Evolutionary conservation across 2,797 vertebrate genomes (phyloP), one percentile per base, ranked within the genome.

Genomic region (Stomatorhinus walkeri): DNA sequence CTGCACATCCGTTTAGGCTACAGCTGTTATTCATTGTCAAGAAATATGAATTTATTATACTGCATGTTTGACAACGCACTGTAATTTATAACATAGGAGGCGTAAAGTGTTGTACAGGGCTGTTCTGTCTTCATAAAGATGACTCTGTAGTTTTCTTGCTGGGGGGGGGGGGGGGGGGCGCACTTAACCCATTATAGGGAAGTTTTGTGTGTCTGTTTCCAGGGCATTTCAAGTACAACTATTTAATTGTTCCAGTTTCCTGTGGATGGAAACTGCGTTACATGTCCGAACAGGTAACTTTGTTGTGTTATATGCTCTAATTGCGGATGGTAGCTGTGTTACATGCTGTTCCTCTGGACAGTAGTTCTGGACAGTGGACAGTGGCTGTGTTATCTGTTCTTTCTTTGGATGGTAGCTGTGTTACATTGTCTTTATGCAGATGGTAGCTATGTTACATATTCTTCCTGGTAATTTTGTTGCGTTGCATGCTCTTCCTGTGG

Each of bases 21-120:
- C 59, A 68, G 61, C 59, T 72, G 59, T 68, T 87, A 72, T 72
- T 87, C 61, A 49, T 49, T 87, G 61, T 61, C 64, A 28, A 24
- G 28, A 43, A 61, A 61, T 61, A 87, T 24, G 85, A 36, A 64
- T 61, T 59, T 61, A 61, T 61, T 64, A 49, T 40, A 49, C 40
- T 72, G 40, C 61, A 72, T 87, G 59, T 87, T 72, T 87, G 22
- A 68, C 86, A 61, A 43, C 36, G 54, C 5, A 56, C 24, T 86
- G 51, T 56, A 52, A 54, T 54, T 54, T 54, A 36, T 56, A 54
- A 24, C 51, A 56, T 59, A 54, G 51, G 51, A 86, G 48, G 51
- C 12, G 24, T 86, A 56, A 86, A 84, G 40, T 56, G 48, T 56
- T 36, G 32, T 36, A 54, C 28, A 24, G 24, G 48, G 36, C 8